Base-by-base conservation (phyloP, 2,113 vertebrate genomes). In the Ammodytes dubius region DNA sequence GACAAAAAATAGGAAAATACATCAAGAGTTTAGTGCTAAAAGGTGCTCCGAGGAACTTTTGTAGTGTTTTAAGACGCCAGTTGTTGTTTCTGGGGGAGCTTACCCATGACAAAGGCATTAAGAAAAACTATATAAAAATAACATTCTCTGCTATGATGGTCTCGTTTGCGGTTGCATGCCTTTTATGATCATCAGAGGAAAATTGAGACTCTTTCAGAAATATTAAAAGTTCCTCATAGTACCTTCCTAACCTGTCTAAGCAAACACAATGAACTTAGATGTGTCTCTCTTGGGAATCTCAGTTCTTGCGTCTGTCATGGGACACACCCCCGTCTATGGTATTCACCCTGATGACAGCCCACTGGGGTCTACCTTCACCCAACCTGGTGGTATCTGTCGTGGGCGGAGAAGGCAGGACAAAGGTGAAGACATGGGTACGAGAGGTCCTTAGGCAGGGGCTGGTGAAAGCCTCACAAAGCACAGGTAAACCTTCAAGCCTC, bases 301-400 rank as follows among this genome's bases (percentile, higher is more conserved):
- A 98, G 97, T 98, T 96, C 86, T 81, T 97, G 70, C 97, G 97
- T 35, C 89, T 97, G 70, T 97, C 97, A 19, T 95, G 95, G 79
- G 94, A 95, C 69, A 96, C 96, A 0, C 83, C 94, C 0, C 95
- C 97, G 0, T 86, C 88, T 0, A 88, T 85, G 1, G 91, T 95
- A 37, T 98, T 97, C 89, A 93, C 42, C 43, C 83, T 97, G 59
- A 94, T 98, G 90, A 98, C 95, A 0, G 70, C 56, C n/a, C 86
- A 93, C 3, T 98, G 97, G 97, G 94, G 92, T 39, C 94, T 97
- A 45, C 92, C 93, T 0, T 37, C 91, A 0, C 97, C 97, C 5
- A 97, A 97, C 94, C 91, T 98, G 82, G 96, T 98, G 83, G 95
- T 98, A 73, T 98, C 97, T 0, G 95, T 98, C 11, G 92, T 96